Evolutionary conservation across 2,888 invertebrate species (phyloP).

Genomic region (Oxystoma pomonae): DNA sequence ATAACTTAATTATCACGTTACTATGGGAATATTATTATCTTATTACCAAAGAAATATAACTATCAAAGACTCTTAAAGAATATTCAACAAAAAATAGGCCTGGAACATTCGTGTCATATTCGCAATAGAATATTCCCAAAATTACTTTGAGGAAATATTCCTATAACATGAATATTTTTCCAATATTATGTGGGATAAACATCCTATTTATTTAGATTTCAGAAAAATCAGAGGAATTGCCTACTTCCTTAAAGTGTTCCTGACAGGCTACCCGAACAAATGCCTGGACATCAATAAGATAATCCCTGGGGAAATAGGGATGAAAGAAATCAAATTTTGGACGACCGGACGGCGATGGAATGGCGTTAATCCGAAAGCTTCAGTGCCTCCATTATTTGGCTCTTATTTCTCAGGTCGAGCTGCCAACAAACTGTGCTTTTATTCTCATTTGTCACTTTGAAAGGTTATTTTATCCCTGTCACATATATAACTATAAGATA

Average conservation of each 20-base stretch:
- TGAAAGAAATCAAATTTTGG: constrained; percentile 1
- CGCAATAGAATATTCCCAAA: too few relatives aligned
- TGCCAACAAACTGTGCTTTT: neutral
- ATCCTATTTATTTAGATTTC: too few relatives aligned
- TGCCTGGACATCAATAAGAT: constrained; percentile 40
- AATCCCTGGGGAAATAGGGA: constrained; percentile 4
- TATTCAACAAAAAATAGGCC: too few relatives aligned
- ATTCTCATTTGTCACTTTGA: neutral
- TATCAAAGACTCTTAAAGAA: too few relatives aligned
- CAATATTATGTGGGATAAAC: too few relatives aligned
- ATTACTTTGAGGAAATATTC: too few relatives aligned
- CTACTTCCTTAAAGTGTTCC: neutral
- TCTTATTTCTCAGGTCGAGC: neutral
- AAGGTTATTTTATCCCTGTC: neutral
- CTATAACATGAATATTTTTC: too few relatives aligned
- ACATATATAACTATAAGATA: too few relatives aligned
- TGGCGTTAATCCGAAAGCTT: neutral
- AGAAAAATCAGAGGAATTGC: neutral
- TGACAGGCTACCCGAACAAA: constrained; percentile 33
- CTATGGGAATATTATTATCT: too few relatives aligned
- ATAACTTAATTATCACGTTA: too few relatives aligned
- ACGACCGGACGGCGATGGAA: neutral
- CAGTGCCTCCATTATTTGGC: neutral
- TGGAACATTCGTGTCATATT: too few relatives aligned
- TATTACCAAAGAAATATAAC: too few relatives aligned